phyloP scores from a whole-genome alignment of 2,797 vertebrate species.

The Petrocephalus schoutedeni region DNA sequence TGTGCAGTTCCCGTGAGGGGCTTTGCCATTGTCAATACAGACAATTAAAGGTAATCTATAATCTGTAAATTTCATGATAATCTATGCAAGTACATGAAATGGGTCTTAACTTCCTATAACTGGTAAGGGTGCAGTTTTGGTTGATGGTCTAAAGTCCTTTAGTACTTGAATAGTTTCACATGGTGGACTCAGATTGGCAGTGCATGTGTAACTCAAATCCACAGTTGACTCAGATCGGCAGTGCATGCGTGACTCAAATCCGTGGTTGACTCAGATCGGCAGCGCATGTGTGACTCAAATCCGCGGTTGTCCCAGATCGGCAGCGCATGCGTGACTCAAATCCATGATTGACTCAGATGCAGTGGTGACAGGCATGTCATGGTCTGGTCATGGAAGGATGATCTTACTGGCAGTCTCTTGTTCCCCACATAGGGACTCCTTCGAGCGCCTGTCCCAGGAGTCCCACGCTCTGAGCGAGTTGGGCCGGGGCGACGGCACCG shows the following conservation, averaged over 20 bases:
- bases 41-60: too few relatives aligned
- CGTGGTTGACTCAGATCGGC: too few relatives aligned
- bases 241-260: too few relatives aligned
- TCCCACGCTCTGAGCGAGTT: slow-evolving; percentile 80
- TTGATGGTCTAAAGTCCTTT: neutral
- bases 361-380: neutral
- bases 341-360: neutral
- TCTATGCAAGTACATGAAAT: too few relatives aligned
- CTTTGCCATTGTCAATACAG: neutral
- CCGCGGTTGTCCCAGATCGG: too few relatives aligned
- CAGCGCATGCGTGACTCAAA: too few relatives aligned
- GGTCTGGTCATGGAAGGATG: neutral
- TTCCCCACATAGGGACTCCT: slow-evolving; percentile 71
- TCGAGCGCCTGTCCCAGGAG: slow-evolving; percentile 82
- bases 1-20: neutral
- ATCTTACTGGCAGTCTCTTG: neutral
- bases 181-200: too few relatives aligned
- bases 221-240: too few relatives aligned
- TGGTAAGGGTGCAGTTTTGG: neutral
- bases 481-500: slow-evolving; percentile 73
- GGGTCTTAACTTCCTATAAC: neutral
- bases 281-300: too few relatives aligned
- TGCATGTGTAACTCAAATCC: too few relatives aligned
- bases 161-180: too few relatives aligned
- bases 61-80: too few relatives aligned